phyloP scores from a whole-genome alignment of 2,888 invertebrate genomes.

The Gnatocerus cornutus region DNA sequence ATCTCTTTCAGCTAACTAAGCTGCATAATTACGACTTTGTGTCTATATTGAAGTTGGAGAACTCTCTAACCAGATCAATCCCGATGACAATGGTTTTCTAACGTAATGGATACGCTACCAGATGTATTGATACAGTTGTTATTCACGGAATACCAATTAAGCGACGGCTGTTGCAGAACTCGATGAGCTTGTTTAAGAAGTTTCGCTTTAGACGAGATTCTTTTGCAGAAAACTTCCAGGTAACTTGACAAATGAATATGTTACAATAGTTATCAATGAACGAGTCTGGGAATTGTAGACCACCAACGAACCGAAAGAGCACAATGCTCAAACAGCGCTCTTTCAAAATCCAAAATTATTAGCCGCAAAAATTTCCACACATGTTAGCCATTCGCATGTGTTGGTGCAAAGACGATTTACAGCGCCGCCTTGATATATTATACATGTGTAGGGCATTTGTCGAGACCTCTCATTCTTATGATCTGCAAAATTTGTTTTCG shows the following conservation, averaged over 20 bases:
- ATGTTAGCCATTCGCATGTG: conserved; percentile 58
- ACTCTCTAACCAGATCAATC: conserved; percentile 52
- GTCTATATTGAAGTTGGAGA: conserved; percentile 50
- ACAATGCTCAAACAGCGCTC: too few species aligned
- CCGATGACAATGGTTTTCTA: conserved; percentile 55
- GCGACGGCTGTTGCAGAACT: conserved; percentile 37
- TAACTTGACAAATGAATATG: conserved; percentile 12
- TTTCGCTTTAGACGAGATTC: conserved; percentile 15
- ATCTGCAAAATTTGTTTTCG: conserved; percentile 43
- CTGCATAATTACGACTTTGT: conserved; percentile 55
- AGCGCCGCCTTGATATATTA: conserved; percentile 59
- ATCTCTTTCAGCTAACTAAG: conserved; percentile 54
- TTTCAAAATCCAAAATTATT: too few species aligned
- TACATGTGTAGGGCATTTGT: conserved; percentile 55
- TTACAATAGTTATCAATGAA: conserved; percentile 14
- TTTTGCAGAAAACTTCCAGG: conserved; percentile 14
- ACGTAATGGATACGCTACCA: conserved; percentile 54
- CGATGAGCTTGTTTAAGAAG: conserved; percentile 12
- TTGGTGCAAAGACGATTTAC: conserved; percentile 58
- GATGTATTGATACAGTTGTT: conserved; percentile 55
- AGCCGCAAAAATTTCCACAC: conserved; percentile 53
- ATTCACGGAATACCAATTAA: conserved; percentile 54
- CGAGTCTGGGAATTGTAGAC: conserved; percentile 5
- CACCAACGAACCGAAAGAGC: conserved; percentile 5
- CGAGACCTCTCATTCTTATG: conserved; percentile 27